Percentiles rank a stretch among this genome's conserved stretches.
Evolutionary conservation across 2,888 invertebrate species (phyloP).

Genomic region (Thecocarcelia acutangulata): DNA sequence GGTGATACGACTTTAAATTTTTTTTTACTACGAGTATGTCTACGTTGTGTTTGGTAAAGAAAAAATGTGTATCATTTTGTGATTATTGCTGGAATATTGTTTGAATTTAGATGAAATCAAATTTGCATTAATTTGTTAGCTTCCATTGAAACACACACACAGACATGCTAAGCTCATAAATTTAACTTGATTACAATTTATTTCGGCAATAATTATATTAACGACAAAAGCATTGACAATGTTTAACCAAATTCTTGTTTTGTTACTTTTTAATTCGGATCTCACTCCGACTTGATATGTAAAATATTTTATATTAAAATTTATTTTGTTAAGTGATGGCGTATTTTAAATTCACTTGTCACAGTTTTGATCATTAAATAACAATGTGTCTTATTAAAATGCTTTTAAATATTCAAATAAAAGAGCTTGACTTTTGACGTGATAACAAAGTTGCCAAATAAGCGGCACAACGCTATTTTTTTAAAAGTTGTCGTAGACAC

Average conservation of each 20-base stretch:
- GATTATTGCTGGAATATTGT: conserved; percentile 31
- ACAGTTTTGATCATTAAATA: conserved; percentile 48
- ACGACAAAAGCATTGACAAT: conserved; percentile 24
- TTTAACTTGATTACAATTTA: conserved; percentile 70
- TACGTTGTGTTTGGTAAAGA: too few relatives aligned
- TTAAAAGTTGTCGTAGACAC: background rate
- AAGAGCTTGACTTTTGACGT: background rate
- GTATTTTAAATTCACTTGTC: conserved; percentile 58
- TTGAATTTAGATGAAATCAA: conserved; percentile 58
- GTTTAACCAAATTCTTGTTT: conserved; percentile 40
- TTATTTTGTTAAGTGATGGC: conserved; percentile 29
- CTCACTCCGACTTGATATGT: conserved; percentile 26
- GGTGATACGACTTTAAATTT: conserved; percentile 18
- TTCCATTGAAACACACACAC: conserved; percentile 40
- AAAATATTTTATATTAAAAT: conserved; percentile 27
- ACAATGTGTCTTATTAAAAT: conserved; percentile 40
- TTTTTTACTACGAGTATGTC: conserved; percentile 19
- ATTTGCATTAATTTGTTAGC: conserved; percentile 68
- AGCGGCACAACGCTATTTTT: background rate
- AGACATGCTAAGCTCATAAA: conserved; percentile 61
- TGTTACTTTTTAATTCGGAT: conserved; percentile 2
- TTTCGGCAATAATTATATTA: conserved; percentile 59
- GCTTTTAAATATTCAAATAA: conserved; percentile 18
- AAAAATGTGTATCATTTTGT: background rate
- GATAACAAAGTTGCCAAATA: conserved; percentile 31